These are phyloP conservation scores for Noturus placidus DNA, from an alignment of 2,113 vertebrate species.

Conservation along the genomic window DNA sequence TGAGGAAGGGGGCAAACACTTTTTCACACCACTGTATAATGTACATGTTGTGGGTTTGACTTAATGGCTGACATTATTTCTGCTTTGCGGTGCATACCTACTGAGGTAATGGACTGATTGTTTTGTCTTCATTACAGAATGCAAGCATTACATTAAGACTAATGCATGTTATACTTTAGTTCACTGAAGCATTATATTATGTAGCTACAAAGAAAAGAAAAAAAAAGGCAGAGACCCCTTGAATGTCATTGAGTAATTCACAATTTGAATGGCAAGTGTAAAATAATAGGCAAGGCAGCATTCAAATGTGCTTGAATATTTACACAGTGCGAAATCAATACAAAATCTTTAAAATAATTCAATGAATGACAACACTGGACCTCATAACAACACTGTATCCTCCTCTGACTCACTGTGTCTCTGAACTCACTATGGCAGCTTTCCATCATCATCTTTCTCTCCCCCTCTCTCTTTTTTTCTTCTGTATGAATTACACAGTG, in stretches of 20 bases:
- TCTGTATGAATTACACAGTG: constrained; percentile 24
- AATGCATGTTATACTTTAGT: background rate
- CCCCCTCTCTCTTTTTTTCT: background rate
- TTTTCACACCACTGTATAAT: too few species aligned
- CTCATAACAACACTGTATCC: background rate
- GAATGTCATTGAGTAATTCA: background rate
- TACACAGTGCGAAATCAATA: background rate
- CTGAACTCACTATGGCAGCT: constrained; percentile 9
- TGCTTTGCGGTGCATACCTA: background rate
- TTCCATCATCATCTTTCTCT: background rate
- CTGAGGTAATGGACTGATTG: background rate
- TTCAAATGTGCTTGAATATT: background rate
- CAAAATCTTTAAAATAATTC: background rate
- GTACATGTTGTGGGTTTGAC: background rate
- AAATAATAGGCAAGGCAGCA: background rate
- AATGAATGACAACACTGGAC: background rate
- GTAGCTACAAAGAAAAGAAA: background rate
- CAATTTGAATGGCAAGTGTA: background rate
- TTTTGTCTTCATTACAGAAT: background rate
- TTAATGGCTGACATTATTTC: background rate
- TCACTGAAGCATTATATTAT: background rate
- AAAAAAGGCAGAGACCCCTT: background rate
- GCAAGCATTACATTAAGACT: background rate
- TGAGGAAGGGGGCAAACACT: too few species aligned
- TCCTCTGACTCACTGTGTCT: background rate